Base-by-base conservation (phyloP, 1,140 invertebrate genomes). In the Halictus rubicundus region DNA sequence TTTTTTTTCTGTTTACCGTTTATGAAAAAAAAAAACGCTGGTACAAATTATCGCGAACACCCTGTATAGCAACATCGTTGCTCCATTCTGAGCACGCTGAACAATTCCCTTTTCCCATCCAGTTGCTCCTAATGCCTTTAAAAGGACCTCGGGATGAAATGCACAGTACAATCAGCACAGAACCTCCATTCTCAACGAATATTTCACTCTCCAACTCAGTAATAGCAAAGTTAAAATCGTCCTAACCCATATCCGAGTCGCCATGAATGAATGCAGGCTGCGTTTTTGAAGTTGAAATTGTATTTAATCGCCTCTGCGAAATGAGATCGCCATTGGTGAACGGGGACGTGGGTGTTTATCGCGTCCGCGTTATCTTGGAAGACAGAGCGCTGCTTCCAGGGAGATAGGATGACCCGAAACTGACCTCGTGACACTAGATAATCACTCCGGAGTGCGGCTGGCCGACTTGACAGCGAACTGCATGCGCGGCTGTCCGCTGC, bases 391-490 rank as follows among this genome's bases (percentile, higher is more conserved):
- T 32, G n/a, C 61, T 66, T 60, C 49, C 42, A 59, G 21, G 19
- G 60, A 86, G 81, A 83, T 66, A 74, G 63, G 42, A 8, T 63
- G 84, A 86, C 77, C 77, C 68, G 39, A 75, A 82, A 69, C 46
- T 64, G 70, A 86, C 84, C 77, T 69, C 60, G 7, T 78, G 66
- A 83, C 68, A 70, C 54, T 1, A 52, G 85, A 86, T 86, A 86
- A 65, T 46, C 59, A 10, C 16, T 25, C 57, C 16, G 14, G 42
- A 60, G 6, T n/a, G 39, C 37, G 5, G 39, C 5, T 25, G 59
- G n/a, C 3, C 12, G 19, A 52, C 42, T 79, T 23, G n/a, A 37
- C 23, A 37, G 19, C 10, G 25, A 54, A 25, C 2, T 27, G 19
- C 52, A 5, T n/a, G 2, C 19, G 27, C 2, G 10, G 1, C 1